Conservation (phyloP, 92 coral and sea anemone species). For the Metridium senile region DNA sequence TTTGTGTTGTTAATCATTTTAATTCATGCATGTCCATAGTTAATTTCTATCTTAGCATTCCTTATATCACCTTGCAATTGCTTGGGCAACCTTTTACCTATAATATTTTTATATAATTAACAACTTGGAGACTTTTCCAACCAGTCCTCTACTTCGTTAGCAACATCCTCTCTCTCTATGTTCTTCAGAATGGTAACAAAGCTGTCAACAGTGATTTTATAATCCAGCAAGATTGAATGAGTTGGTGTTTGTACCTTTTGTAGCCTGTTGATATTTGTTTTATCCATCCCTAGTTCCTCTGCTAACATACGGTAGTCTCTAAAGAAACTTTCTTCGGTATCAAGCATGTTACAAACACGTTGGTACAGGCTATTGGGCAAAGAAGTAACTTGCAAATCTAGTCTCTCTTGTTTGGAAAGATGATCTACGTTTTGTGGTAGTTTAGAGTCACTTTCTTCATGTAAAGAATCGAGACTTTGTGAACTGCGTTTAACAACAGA, state of each 20-base stretch:
- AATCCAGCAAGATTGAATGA: neutral
- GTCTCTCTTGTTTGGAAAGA: neutral
- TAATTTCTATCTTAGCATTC: no score
- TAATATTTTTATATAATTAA: no score
- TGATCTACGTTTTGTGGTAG: neutral
- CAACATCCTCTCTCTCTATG: constrained; percentile 21
- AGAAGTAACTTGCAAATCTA: neutral
- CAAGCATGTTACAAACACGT: constrained; percentile 26
- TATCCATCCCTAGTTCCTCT: constrained; percentile 24
- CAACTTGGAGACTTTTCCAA: neutral
- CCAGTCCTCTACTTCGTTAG: neutral
- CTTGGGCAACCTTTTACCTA: no score
- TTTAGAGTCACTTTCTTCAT: neutral
- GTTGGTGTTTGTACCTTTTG: constrained; percentile 18
- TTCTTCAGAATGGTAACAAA: neutral
- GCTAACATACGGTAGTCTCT: constrained; percentile 34
- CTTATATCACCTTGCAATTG: no score
- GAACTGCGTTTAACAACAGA: neutral
- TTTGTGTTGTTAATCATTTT: no score
- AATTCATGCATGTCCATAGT: no score
- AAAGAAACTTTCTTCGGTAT: constrained; percentile 15
- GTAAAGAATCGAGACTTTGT: neutral
- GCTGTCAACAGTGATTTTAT: neutral
- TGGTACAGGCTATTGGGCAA: constrained; percentile 15
- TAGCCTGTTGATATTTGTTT: neutral